These are phyloP conservation scores for Amphilophus citrinellus DNA, from an alignment of 2,113 vertebrate genomes.

Conservation along the genomic window DNA sequence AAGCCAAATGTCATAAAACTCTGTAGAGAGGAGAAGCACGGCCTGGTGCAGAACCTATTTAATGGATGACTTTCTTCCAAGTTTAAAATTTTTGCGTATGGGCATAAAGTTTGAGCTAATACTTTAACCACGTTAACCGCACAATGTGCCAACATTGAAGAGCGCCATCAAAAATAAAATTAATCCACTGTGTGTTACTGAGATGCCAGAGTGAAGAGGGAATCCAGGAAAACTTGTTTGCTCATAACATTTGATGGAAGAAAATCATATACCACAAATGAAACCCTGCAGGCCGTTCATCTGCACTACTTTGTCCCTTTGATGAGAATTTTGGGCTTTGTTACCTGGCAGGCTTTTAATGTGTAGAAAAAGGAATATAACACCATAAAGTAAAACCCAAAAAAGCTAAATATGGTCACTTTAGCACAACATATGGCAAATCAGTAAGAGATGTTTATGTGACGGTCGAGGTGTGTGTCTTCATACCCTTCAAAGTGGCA, in stretches of 20 bases:
- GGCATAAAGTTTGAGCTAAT: background rate
- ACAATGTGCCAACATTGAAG: background rate
- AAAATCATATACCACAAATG: background rate
- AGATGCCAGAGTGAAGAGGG: background rate
- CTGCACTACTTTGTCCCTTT: background rate
- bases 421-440: constrained; percentile 44
- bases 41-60: background rate
- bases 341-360: background rate
- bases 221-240: background rate
- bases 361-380: background rate
- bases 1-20: background rate
- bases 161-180: background rate
- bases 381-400: background rate
- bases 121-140: background rate
- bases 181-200: background rate
- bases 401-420: background rate
- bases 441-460: constrained; percentile 9
- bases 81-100: background rate
- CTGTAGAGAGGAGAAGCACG: background rate
- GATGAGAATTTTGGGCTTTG: background rate
- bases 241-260: background rate
- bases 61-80: background rate
- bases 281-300: background rate
- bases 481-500: background rate
- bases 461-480: background rate